Evolutionary conservation across 2,888 invertebrate genomes (phyloP), one percentile per base, ranked within the genome.

Genomic region (Dicranocentrus wangi): DNA sequence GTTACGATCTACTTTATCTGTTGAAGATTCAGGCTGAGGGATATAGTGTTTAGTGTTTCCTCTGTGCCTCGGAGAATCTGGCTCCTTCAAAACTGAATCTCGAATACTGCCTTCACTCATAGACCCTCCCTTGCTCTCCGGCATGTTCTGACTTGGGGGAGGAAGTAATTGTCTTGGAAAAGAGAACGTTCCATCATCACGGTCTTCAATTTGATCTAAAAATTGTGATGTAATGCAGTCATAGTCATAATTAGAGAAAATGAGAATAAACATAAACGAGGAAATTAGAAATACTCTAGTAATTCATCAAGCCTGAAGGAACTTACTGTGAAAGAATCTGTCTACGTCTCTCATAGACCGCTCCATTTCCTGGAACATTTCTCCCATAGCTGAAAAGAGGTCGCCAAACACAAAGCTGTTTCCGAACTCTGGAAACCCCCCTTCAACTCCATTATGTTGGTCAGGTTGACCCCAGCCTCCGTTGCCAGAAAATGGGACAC

Each of bases 341-440:
- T 79, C 79, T 32, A 79, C 25, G 13, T 79, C 79, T 27, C 32
- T 23, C 55, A 72, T 63, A 10, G 66, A 66, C n/a, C 71, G 65
- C 25, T 79, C 79, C 79, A 79, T 79, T 15, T 79, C 79, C 7
- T 39, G 19, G 21, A 79, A 72, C 72, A 79, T 66, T 25, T 79
- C 58, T 5, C 63, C 72, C 71, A 79, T 71, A 21, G 39, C 39
- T 0, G 53, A 32, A 25, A 79, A 72, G 43, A 72, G 15, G 58
- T 76, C 42, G 7, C 76, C 58, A 42, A 76, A 68, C 5, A 75
- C 32, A 21, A 68, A 76, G 0, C 55, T 53, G 25, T 39, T 63
- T 63, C 39, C 63, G 21, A 39, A 58, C 25, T 25, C 58, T 25
- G 51, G 28, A 53, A 53, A 53, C 23, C 15, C 42, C 39, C 42